phyloP scores from a whole-genome alignment of 2,113 vertebrate genomes.

The Sphyrna mokarran region DNA sequence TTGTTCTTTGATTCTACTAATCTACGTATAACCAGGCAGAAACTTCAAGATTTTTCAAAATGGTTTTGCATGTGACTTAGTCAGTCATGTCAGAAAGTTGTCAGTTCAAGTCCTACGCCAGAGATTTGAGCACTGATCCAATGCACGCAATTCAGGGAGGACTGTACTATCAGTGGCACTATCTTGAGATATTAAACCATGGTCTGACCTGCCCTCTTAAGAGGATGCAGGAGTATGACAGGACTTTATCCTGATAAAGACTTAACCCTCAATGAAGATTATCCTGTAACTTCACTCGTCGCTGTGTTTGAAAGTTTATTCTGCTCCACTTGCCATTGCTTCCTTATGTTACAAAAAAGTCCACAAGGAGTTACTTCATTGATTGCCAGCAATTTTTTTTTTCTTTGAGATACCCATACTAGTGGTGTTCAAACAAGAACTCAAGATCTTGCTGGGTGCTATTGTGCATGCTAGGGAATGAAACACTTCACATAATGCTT shows the following conservation, averaged over 20 bases:
- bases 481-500: too few species aligned
- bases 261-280: not conserved
- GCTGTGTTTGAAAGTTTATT: not conserved
- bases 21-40: not conserved
- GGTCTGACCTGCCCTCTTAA: too few species aligned
- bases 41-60: not conserved
- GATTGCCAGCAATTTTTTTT: not conserved
- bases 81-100: not conserved
- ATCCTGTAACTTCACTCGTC: not conserved
- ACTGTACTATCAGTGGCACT: not conserved
- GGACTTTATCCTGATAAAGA: not conserved
- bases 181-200: not conserved
- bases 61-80: not conserved
- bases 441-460: not conserved
- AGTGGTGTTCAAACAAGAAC: not conserved
- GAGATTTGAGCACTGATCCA: not conserved
- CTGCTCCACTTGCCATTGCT: not conserved
- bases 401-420: not conserved
- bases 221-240: not conserved
- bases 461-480: not conserved
- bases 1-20: too few species aligned
- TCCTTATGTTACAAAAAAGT: not conserved
- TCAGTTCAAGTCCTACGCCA: not conserved
- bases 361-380: not conserved
- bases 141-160: not conserved